Conservation (phyloP, 2,888 invertebrate genomes). For the Megamerina dolium region DNA sequence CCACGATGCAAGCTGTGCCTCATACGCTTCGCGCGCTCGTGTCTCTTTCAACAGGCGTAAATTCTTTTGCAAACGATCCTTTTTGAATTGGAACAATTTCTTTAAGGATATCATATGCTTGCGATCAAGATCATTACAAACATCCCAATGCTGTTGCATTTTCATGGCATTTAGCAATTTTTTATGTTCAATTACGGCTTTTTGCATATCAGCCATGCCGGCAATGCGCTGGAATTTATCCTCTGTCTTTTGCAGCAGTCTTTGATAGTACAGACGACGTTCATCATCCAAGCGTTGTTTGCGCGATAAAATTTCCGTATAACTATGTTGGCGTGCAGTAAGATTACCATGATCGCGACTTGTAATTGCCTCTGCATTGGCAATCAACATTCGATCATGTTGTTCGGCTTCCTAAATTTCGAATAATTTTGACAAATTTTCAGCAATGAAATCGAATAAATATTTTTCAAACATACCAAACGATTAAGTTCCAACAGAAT, state of each 20-base stretch:
- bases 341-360: conserved; percentile 32
- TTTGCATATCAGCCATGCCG: conserved; percentile 23
- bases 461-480: conserved; percentile 18
- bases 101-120: conserved; percentile 42
- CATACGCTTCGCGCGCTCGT: conserved; percentile 21
- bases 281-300: conserved; percentile 29
- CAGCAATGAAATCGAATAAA: conserved; percentile 18
- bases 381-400: conserved; percentile 35
- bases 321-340: conserved; percentile 25
- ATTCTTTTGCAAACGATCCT: conserved; percentile 36
- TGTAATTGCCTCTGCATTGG: conserved; percentile 41
- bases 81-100: conserved; percentile 39
- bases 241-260: conserved; percentile 24
- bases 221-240: conserved; percentile 31
- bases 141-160: conserved; percentile 29
- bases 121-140: conserved; percentile 34
- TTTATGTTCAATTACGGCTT: conserved; percentile 28
- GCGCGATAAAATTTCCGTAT: conserved; percentile 28
- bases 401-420: conserved; percentile 31
- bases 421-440: background rate
- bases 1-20: conserved; percentile 35
- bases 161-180: conserved; percentile 32
- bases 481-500: conserved; percentile 47
- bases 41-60: conserved; percentile 24
- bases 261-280: conserved; percentile 16